Conservation (phyloP, 1,140 invertebrate genomes). For the Pseudomyrmex dendroicus region DNA sequence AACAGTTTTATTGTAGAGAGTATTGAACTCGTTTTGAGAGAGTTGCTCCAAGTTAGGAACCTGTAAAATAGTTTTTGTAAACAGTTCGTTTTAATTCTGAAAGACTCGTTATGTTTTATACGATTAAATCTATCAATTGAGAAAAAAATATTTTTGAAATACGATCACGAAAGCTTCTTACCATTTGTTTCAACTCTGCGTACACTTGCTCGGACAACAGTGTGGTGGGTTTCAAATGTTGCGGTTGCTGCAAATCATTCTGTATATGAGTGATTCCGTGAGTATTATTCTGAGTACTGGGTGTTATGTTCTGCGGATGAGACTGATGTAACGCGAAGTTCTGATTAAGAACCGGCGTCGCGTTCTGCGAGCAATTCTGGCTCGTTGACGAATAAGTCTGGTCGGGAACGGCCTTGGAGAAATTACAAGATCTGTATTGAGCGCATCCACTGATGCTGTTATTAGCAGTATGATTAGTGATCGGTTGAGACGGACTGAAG, state of each 20-base stretch:
- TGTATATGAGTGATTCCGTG: conserved; percentile 73
- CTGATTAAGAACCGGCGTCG: not conserved
- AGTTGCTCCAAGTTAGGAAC: conserved; percentile 81
- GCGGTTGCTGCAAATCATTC: conserved; percentile 71
- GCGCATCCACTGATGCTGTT: not conserved
- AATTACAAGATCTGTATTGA: conserved; percentile 13
- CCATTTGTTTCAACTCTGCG: conserved; percentile 81
- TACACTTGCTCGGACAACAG: conserved; percentile 81
- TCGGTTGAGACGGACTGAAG: conserved; percentile 18
- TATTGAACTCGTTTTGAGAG: conserved; percentile 84
- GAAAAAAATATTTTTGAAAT: too few species aligned
- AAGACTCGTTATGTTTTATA: too few species aligned
- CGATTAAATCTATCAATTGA: too few species aligned
- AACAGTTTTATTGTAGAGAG: conserved; percentile 83
- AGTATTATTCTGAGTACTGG: conserved; percentile 21
- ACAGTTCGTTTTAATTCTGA: not conserved
- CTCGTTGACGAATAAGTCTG: conserved; percentile 41
- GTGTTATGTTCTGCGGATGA: conserved; percentile 43
- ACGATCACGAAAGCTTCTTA: conserved; percentile 44
- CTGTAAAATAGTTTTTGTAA: conserved; percentile 30
- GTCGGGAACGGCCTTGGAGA: conserved; percentile 20
- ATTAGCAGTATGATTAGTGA: not conserved
- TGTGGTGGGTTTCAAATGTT: conserved; percentile 44
- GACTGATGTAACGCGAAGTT: not conserved
- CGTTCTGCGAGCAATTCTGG: conserved; percentile 57